Percentiles rank a stretch among this genome's conserved stretches.
Evolutionary conservation across 2,888 invertebrate genomes (phyloP).

Genomic region (Cantharis rufa): DNA sequence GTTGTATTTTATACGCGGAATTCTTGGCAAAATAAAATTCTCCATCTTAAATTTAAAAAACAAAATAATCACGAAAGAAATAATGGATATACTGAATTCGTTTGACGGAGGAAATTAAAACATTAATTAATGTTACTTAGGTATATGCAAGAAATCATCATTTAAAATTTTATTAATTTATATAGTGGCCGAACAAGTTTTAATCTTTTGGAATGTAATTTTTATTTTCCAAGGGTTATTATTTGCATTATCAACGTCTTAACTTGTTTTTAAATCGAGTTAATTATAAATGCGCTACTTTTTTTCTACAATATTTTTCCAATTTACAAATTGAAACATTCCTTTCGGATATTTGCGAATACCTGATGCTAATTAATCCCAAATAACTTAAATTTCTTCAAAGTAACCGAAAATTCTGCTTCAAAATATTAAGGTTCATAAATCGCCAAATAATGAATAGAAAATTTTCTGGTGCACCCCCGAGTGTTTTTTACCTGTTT

Average conservation of each 20-base stretch:
- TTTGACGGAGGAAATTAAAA: not conserved
- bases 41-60: not conserved
- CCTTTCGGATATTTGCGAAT: not conserved
- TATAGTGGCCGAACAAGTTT: slow-evolving; percentile 17
- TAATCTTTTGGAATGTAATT: slow-evolving; percentile 15
- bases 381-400: not conserved
- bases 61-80: not conserved
- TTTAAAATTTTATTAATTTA: slow-evolving; percentile 10
- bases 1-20: not conserved
- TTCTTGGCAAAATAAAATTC: not conserved
- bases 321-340: not conserved
- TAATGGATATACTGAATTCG: not conserved
- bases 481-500: not conserved
- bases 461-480: not conserved
- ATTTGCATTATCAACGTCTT: slow-evolving; percentile 11
- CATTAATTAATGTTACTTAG: not conserved
- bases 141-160: not conserved
- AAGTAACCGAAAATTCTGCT: not conserved
- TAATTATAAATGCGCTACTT: slow-evolving; percentile 22
- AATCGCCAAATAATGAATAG: not conserved
- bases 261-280: slow-evolving; percentile 22
- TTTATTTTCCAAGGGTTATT: not conserved
- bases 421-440: not conserved
- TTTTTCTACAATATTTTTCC: not conserved
- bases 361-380: not conserved